These are phyloP conservation scores for Gallinago nigripennis DNA, from an alignment of 2,797 vertebrate genomes.

Conservation along the genomic window DNA sequence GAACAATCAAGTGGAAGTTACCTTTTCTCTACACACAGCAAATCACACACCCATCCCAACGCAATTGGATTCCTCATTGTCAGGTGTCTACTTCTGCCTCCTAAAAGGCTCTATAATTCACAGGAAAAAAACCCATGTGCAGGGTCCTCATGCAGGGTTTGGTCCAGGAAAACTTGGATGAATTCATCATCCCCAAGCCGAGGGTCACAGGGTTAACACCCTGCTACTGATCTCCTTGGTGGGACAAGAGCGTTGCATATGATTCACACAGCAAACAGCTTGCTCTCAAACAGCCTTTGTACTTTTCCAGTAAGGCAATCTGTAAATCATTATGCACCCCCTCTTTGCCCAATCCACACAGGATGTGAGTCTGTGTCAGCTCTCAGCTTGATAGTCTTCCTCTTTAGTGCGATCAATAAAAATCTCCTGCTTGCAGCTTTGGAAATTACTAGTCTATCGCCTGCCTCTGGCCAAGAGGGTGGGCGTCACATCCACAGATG, in stretches of 20 bases:
- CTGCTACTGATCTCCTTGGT: background rate
- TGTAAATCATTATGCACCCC: conserved; percentile 55
- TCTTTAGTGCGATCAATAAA: conserved; percentile 4
- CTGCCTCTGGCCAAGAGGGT: background rate
- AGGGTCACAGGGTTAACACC: background rate
- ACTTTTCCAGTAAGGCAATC: background rate
- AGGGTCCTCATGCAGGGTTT: background rate
- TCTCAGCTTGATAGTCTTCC: conserved; percentile 56
- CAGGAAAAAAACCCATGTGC: background rate
- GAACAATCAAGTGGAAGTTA: background rate
- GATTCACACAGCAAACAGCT: conserved; percentile 24
- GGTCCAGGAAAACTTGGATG: background rate
- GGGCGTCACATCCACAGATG: background rate
- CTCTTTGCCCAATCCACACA: conserved; percentile 42
- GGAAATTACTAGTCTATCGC: background rate
- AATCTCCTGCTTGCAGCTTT: background rate
- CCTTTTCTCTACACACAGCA: rapidly evolving
- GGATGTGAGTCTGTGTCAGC: conserved; percentile 50
- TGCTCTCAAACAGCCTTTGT: conserved; percentile 52
- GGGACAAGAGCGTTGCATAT: background rate
- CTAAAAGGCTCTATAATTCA: background rate
- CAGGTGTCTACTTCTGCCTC: background rate
- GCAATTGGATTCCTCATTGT: background rate
- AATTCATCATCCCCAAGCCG: background rate
- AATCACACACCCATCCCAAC: background rate